Base-by-base conservation (phyloP, 2,888 invertebrate species). In the Hololepta plana region DNA sequence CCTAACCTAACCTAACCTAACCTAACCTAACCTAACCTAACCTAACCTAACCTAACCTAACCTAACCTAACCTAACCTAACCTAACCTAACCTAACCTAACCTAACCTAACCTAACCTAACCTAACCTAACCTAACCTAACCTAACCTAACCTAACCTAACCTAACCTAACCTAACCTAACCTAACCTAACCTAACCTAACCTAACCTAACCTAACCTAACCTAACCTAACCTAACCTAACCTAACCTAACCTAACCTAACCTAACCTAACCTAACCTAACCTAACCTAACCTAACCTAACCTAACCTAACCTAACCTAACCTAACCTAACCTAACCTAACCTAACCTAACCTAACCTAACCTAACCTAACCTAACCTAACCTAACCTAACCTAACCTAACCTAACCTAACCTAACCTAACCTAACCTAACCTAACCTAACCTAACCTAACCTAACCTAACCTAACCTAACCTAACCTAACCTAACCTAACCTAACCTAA, bases 1-100 rank as follows among this genome's bases (percentile, higher is more conserved):
- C 32, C 32, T 32, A 32, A 32, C 31, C 32, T 33, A 36, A 34
- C 35, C 34, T 26, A 15, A 29, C 22, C 22, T 27, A 23, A 23
- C 27, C 19, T 14, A 29, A 29, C 32, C 22, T 16, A 15, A 21
- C 20, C 20, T 22, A 22, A 26, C 29, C 29, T 29, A 29, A 29
- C 29, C 29, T 26, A 26, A 26, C 29, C 29, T 26, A 27, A 29
- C 29, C 29, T 26, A 29, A 29, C 29, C 29, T 29, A 29, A 29
- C 29, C 29, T 25, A 29, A 26, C 26, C 17, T 11, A 22, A 11
- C 27, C 27, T 27, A 27, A 27, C 27, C 27, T 27, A 27, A 27
- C 27, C 27, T 27, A 27, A 27, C 27, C 27, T 27, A 27, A 27
- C 27, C 27, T 27, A 27, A 27, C 27, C 27, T 27, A 27, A 27